phyloP scores from a whole-genome alignment of 2,797 vertebrate species.

The Crocidura indochinensis region DNA sequence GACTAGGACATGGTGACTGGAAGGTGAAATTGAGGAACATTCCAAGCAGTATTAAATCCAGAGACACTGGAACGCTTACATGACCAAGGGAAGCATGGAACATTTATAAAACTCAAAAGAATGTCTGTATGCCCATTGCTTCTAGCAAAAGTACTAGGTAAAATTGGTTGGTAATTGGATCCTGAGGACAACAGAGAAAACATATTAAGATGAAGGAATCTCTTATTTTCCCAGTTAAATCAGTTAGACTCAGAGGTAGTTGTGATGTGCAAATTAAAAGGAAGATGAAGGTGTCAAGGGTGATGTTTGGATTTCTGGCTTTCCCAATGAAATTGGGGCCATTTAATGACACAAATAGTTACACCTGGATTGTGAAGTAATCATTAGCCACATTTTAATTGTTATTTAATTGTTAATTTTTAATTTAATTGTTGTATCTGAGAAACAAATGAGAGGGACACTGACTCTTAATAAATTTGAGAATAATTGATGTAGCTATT shows the following conservation, averaged over 20 bases:
- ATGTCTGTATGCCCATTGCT: neutral
- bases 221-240: conserved; percentile 43
- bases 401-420: no score
- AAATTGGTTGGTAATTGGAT: neutral
- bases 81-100: neutral
- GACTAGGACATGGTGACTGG: neutral
- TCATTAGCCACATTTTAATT: neutral
- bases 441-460: conserved; percentile 5
- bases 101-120: conserved; percentile 13
- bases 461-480: neutral
- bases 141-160: neutral
- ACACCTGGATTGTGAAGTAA: neutral
- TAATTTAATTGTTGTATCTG: neutral
- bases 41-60: neutral
- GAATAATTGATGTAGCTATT: neutral
- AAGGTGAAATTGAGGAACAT: neutral
- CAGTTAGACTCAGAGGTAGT: neutral
- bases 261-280: neutral
- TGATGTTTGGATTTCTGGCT: neutral
- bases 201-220: neutral
- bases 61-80: neutral
- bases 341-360: neutral
- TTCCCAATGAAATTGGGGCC: neutral
- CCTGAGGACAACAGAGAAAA: neutral
- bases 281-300: neutral